Conservation (phyloP, 2,797 vertebrate genomes). For the Coreius guichenoti region DNA sequence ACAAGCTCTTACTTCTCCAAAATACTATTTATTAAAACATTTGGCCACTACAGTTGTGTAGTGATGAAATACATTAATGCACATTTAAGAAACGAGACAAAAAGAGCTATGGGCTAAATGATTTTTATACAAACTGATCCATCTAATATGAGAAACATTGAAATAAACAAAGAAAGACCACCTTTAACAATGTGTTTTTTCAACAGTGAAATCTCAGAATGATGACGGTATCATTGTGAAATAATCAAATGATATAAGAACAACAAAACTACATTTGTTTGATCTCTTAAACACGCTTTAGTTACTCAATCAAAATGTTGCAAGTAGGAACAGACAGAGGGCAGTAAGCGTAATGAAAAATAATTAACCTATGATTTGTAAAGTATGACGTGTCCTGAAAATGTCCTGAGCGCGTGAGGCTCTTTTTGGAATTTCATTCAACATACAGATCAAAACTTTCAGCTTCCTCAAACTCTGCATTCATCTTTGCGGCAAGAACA, state of each 20-base stretch:
- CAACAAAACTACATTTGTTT: background rate
- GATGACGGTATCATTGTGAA: background rate
- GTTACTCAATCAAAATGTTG: too few species aligned
- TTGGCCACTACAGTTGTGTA: background rate
- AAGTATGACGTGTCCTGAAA: background rate
- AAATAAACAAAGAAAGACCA: background rate
- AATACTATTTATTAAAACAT: slow-evolving; percentile 1
- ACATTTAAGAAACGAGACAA: background rate
- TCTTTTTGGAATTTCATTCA: slow-evolving; percentile 69
- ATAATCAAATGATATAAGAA: background rate
- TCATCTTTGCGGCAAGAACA: slow-evolving; percentile 78
- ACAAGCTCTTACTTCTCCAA: background rate
- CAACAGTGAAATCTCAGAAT: background rate
- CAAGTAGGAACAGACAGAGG: background rate
- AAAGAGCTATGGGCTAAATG: background rate
- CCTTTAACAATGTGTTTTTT: background rate
- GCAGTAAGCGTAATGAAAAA: background rate
- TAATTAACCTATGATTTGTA: background rate
- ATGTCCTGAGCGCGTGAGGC: background rate
- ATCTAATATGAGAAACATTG: background rate
- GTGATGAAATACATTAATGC: background rate
- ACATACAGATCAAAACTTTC: slow-evolving; percentile 80
- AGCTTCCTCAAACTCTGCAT: slow-evolving; percentile 82
- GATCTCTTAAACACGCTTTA: background rate
- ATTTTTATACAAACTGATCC: background rate